phyloP scores from a whole-genome alignment of 2,888 invertebrate genomes.

The Cynaeus angustus region DNA sequence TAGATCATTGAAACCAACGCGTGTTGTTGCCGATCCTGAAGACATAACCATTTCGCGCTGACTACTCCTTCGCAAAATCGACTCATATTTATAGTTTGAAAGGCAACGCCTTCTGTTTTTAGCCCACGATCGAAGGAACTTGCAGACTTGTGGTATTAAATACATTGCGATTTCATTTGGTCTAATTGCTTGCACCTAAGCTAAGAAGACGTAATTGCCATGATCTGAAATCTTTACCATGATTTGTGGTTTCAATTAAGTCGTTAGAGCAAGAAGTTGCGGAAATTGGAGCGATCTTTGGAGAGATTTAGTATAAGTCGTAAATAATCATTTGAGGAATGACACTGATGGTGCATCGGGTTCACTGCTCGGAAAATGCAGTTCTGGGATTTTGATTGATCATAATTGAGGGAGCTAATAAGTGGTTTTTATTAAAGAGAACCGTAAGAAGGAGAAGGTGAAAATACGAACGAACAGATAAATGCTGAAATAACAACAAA shows the following conservation, averaged over 20 bases:
- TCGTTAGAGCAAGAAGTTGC: constrained; percentile 15
- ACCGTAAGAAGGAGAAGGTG: too few species aligned
- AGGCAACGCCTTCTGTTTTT: neutral
- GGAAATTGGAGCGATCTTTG: constrained; percentile 19
- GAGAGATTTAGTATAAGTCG: neutral
- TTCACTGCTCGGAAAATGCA: neutral
- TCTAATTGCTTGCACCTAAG: constrained; percentile 23
- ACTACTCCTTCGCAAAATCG: neutral
- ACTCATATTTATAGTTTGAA: constrained; percentile 22
- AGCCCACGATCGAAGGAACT: neutral
- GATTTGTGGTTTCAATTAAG: constrained; percentile 32
- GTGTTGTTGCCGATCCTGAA: too few species aligned
- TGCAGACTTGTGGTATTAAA: neutral
- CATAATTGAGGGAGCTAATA: neutral
- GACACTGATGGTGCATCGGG: neutral
- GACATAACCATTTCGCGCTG: too few species aligned
- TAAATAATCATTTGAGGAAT: constrained; percentile 2
- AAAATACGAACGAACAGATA: too few species aligned
- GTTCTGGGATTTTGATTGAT: constrained; percentile 1
- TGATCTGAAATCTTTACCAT: constrained; percentile 3
- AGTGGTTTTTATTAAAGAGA: too few species aligned
- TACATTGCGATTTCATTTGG: constrained; percentile 13
- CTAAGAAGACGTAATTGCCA: constrained; percentile 8
- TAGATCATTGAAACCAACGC: too few species aligned
- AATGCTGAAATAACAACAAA: too few species aligned